phyloP scores from a whole-genome alignment of 2,113 vertebrate genomes.

The Pangasianodon hypophthalmus region DNA sequence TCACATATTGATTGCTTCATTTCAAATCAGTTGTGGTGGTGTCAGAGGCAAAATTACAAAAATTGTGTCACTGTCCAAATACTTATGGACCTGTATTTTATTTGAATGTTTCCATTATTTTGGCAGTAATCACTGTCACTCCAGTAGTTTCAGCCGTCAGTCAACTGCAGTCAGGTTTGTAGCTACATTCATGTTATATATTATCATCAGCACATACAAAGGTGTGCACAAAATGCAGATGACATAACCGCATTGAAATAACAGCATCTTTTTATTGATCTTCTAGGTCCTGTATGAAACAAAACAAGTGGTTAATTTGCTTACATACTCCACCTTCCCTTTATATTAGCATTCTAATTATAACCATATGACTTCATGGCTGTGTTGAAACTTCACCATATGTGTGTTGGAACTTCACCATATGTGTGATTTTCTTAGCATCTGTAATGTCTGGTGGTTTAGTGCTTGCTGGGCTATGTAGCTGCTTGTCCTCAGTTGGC shows the following conservation, averaged over 20 bases:
- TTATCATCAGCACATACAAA: not conserved
- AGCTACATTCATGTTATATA: not conserved
- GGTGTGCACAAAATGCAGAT: not conserved
- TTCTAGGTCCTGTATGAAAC: too few species aligned
- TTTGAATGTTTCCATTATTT: not conserved
- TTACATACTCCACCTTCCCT: too few species aligned
- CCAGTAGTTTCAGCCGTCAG: not conserved
- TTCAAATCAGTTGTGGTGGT: too few species aligned
- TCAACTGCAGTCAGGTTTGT: not conserved
- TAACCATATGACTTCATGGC: slow-evolving; percentile 19
- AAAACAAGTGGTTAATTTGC: too few species aligned
- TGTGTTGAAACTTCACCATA: not conserved
- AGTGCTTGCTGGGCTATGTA: not conserved
- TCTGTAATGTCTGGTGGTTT: not conserved
- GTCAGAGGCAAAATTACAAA: too few species aligned
- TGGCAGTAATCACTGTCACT: not conserved
- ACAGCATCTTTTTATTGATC: too few species aligned
- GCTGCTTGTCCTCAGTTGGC: slow-evolving; percentile 57
- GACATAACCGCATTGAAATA: not conserved
- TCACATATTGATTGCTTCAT: too few species aligned
- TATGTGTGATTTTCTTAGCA: not conserved
- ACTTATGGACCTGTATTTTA: not conserved
- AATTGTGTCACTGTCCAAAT: too few species aligned
- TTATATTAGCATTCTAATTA: slow-evolving; percentile 35
- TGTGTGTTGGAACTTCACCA: too few species aligned